A percentile compares a stretch with the other conserved stretches of the same genome.
These are phyloP conservation scores for Salvelinus sp. DNA, from an alignment of 2,113 vertebrate species.

Conservation along the genomic window DNA sequence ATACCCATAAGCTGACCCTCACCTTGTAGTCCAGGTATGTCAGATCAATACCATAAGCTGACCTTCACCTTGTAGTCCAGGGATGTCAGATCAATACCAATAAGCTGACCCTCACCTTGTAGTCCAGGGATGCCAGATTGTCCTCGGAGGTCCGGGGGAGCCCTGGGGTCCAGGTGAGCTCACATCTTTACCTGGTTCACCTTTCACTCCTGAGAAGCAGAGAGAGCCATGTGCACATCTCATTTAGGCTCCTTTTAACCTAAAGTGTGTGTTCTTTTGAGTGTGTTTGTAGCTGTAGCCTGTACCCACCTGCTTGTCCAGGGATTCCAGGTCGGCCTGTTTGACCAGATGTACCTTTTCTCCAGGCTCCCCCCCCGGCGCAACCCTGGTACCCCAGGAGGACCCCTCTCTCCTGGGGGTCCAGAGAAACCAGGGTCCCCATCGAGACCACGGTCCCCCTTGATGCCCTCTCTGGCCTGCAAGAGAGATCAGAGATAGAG, in stretches of 20 bases:
- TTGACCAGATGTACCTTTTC: slow-evolving; percentile 85
- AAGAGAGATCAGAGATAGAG: slow-evolving; percentile 26
- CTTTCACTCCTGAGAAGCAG: slow-evolving; percentile 80
- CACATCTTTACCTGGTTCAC: slow-evolving; percentile 80
- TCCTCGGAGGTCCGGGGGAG: slow-evolving; percentile 79
- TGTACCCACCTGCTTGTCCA: slow-evolving; percentile 78
- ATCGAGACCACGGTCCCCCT: slow-evolving; percentile 87
- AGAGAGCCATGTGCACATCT: not conserved
- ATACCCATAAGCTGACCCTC: slow-evolving; percentile 73
- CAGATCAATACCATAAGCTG: slow-evolving; percentile 50
- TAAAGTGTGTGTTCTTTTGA: not conserved
- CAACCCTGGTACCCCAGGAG: slow-evolving; percentile 82
- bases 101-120: too few species aligned
- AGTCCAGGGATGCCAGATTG: slow-evolving; percentile 71
- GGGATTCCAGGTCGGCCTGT: slow-evolving; percentile 80
- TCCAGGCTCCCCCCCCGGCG: slow-evolving; percentile 79
- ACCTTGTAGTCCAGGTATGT: slow-evolving; percentile 84
- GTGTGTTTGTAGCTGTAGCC: too few species aligned
- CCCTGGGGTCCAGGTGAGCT: slow-evolving; percentile 83
- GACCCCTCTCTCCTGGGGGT: slow-evolving; percentile 83
- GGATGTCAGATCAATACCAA: too few species aligned
- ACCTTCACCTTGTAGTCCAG: too few species aligned
- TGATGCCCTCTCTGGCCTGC: slow-evolving; percentile 85
- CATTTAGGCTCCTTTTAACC: not conserved
- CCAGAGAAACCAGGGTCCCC: slow-evolving; percentile 83